phyloP scores from a whole-genome alignment of 2,797 vertebrate genomes.

The Mus spretus region DNA sequence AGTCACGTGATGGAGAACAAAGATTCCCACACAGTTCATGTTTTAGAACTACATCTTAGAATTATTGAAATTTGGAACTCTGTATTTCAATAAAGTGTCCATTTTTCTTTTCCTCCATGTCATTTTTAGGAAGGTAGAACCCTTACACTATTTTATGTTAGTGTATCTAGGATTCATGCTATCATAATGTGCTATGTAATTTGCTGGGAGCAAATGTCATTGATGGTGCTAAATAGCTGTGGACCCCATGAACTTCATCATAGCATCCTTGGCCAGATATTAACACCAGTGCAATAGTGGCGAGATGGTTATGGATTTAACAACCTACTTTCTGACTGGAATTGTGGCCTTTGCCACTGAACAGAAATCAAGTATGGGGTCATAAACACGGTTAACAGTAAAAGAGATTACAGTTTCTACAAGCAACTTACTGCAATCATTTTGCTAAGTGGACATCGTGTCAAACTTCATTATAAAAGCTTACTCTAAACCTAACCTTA shows the following conservation, averaged over 20 bases:
- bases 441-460: background rate
- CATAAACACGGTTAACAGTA: background rate
- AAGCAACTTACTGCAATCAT: fast-evolving
- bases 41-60: background rate
- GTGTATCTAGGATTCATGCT: background rate
- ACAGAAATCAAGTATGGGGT: background rate
- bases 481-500: background rate
- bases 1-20: background rate
- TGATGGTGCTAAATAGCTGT: background rate
- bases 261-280: background rate
- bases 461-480: background rate
- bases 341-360: background rate
- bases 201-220: background rate
- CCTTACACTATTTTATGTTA: background rate
- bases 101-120: background rate
- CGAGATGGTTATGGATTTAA: too few relatives aligned
- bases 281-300: background rate
- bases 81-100: background rate
- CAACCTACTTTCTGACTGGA: background rate
- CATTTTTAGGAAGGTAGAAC: background rate
- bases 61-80: background rate
- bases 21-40: background rate
- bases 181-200: background rate
- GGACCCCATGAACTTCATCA: background rate
- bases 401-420: background rate